These are phyloP conservation scores for Globodera rostochiensis DNA, from an alignment of 1,140 invertebrate genomes.

Conservation along the genomic window DNA sequence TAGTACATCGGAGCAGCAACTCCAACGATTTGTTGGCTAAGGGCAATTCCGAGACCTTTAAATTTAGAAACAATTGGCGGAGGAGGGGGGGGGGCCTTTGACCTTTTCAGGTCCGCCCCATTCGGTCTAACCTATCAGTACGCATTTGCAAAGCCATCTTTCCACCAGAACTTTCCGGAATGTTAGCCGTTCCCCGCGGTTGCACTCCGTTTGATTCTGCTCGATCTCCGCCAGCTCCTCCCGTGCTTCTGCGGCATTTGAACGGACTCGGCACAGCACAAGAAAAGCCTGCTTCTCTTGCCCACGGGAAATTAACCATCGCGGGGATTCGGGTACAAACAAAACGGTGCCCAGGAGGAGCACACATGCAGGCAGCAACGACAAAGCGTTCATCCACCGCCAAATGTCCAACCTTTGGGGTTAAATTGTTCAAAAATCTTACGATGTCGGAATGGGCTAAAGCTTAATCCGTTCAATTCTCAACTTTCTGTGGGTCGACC, in stretches of 20 bases:
- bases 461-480: too few relatives aligned
- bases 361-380: conserved; percentile 15
- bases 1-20: conserved; percentile 24
- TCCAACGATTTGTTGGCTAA: conserved; percentile 24
- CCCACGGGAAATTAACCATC: conserved; percentile 11
- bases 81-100: not conserved
- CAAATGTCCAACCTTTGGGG: conserved; percentile 19
- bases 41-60: conserved; percentile 17
- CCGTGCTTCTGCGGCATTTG: conserved; percentile 4
- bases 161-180: not conserved
- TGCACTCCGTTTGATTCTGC: not conserved
- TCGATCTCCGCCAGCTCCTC: conserved; percentile 13
- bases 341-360: not conserved
- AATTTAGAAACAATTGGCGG: not conserved
- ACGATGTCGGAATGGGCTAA: too few relatives aligned
- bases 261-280: conserved; percentile 2
- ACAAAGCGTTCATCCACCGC: conserved; percentile 25
- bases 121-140: not conserved
- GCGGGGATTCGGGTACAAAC: conserved; percentile 17
- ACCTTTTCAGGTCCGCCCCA: not conserved
- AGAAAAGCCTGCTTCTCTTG: not conserved
- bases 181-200: not conserved
- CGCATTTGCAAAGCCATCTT: conserved; percentile 20
- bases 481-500: not conserved
- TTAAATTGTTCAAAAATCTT: not conserved